Base-by-base conservation (phyloP, 2,888 invertebrate species). In the Amphipoea lucens region DNA sequence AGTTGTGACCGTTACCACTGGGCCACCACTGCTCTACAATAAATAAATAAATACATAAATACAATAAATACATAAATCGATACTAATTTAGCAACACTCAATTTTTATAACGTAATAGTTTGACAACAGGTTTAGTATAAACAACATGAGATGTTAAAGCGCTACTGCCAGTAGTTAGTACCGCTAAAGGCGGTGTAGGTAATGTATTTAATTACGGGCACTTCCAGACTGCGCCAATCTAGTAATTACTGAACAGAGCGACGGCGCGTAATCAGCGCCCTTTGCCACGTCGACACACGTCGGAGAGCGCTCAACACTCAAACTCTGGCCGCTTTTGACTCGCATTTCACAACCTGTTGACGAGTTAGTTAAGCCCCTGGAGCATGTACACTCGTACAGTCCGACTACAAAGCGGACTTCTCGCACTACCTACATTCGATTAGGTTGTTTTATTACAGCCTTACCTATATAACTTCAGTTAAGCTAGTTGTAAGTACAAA, bases 331-430 rank as follows among this genome's bases (percentile, higher is more conserved):
- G 93, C 95, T 94, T 95, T 95, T 94, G 94, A 95, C 92, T 94
- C 89, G 91, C 92, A 95, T 96, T 96, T 96, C 94, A 95, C 95
- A 95, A 96, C 96, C 96, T 96, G 96, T 96, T 96, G 96, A 96
- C 95, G 92, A 94, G 94, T 95, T 93, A 94, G 94, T 94, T 93
- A 93, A 95, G 92, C 94, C 93, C 90, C 92, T 93, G 92, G 91
- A 94, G 93, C 92, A 93, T 89, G 91, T 91, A 91, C 91, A 73
- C 91, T 92, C 89, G 92, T 92, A 91, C 90, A 92, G 90, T 93
- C 91, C 88, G 88, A 92, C 85, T 90, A 95, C 93, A 94, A 95
- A 95, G 95, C 92, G 91, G 91, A 92, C 74, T 90, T 75, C 69
- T 74, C 81, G 84, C 85, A 51, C 75, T 72, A 66, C 60, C 74